These are phyloP conservation scores for Zapornia atra DNA, from an alignment of 2,113 vertebrate species.

Conservation along the genomic window DNA sequence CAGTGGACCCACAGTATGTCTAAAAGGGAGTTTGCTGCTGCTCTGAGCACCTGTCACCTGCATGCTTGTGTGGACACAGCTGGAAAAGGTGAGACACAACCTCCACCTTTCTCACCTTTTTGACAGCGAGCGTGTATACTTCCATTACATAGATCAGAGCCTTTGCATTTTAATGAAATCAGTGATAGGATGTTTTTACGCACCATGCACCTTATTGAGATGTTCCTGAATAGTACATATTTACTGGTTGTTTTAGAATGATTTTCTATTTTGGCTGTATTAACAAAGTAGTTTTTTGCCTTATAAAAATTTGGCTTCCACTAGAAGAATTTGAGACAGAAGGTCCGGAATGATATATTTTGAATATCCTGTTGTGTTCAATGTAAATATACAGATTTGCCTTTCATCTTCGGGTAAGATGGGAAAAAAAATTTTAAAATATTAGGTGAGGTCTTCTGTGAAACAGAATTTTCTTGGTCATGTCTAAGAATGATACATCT, in stretches of 20 bases:
- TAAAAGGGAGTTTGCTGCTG: background rate
- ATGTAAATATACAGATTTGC: background rate
- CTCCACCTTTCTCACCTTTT: background rate
- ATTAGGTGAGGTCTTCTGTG: background rate
- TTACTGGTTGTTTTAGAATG: background rate
- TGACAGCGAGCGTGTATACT: background rate
- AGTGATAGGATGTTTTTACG: background rate
- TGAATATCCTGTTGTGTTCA: background rate
- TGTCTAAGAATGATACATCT: background rate
- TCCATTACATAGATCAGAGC: background rate
- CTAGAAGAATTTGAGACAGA: background rate
- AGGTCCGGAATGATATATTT: background rate
- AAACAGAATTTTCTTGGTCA: background rate
- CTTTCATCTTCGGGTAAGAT: background rate
- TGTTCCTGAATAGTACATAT: background rate
- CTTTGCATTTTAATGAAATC: background rate
- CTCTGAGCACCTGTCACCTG: fast-evolving
- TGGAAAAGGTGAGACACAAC: background rate
- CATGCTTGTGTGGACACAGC: fast-evolving
- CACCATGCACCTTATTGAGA: background rate
- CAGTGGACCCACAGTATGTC: background rate
- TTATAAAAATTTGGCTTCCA: background rate
- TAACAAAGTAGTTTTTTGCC: background rate
- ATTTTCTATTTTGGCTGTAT: background rate
- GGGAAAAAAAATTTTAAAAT: background rate